phyloP scores from a whole-genome alignment of 1,140 invertebrate genomes.

The Caenorhabditis latens region DNA sequence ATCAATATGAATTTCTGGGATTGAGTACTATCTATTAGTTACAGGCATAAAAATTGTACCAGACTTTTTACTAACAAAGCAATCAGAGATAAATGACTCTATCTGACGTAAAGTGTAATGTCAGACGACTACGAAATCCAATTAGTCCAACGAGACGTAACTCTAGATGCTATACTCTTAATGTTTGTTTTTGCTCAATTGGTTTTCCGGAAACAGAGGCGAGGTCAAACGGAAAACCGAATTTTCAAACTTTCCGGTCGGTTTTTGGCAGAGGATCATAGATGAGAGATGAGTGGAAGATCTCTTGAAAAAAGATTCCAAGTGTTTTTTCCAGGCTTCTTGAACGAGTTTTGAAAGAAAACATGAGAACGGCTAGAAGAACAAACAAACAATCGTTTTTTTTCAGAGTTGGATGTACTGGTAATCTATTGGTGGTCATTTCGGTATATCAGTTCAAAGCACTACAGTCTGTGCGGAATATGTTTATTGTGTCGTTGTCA shows the following conservation, averaged over 20 bases:
- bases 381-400: neutral
- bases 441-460: conserved; percentile 59
- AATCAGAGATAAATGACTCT: too few relatives aligned
- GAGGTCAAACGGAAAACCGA: conserved; percentile 39
- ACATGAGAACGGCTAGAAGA: neutral
- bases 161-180: conserved; percentile 11
- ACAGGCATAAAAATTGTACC: too few relatives aligned
- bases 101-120: too few relatives aligned
- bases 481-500: conserved; percentile 68
- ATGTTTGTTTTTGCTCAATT: conserved; percentile 50
- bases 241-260: conserved; percentile 42
- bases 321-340: neutral
- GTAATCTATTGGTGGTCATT: conserved; percentile 64
- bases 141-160: conserved; percentile 15
- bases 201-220: conserved; percentile 42
- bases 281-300: conserved; percentile 33
- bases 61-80: too few relatives aligned
- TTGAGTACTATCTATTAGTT: too few relatives aligned
- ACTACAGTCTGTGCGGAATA: conserved; percentile 68
- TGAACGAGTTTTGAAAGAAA: neutral
- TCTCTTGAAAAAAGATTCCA: neutral
- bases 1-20: too few relatives aligned
- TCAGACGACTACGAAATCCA: neutral
- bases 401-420: conserved; percentile 67
- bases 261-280: conserved; percentile 14